Evolutionary conservation across 2,888 invertebrate genomes (phyloP), one percentile per base, ranked within the genome.

Genomic region (Fragum fragum): DNA sequence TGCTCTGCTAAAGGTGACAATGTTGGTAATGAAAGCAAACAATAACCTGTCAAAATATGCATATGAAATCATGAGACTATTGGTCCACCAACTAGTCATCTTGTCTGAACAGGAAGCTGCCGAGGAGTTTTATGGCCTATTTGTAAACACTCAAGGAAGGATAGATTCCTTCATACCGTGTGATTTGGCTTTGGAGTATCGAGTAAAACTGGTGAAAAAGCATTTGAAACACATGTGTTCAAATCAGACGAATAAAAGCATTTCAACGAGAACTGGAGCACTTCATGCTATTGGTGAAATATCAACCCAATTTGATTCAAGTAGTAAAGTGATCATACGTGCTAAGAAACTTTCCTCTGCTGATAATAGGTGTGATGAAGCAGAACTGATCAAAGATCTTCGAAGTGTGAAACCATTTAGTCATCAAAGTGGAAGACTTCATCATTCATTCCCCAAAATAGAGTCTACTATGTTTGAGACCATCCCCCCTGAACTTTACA

Each of bases 81-180:
- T 71, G 9, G 53, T 55, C 21, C 71, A 71, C 14, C 71, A 71
- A 29, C 26, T 14, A 5, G 23, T 11, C 16, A 18, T 28, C 18
- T 21, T 28, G 28, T 55, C 53, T 9, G 47, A 52, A 47, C 42
- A 69, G 47, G 69, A 52, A 47, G 69, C 69, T n/a, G 23, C 23
- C 9, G 53, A 71, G 26, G 28, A 28, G 36, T 71, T 71, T 32
- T 71, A 71, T 53, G 71, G 71, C 1, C n/a, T 71, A 16, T 71
- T 71, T 71, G 71, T 71, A 23, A 71, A 71, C 29, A 71, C 71
- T 11, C 18, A 9, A n/a, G 71, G 71, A 18, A 52, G 21, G n/a
- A 18, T 53, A 29, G 36, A 53, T 28, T 47, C 28, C 18, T 28
- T 29, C 55, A 71, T 71, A 18, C 52, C 68, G 14, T 32, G 32